A percentile compares a stretch with the other conserved stretches of the same genome.
These are phyloP conservation scores for Prochilodus magdalenae DNA, from an alignment of 2,113 vertebrate species.

Conservation along the genomic window DNA sequence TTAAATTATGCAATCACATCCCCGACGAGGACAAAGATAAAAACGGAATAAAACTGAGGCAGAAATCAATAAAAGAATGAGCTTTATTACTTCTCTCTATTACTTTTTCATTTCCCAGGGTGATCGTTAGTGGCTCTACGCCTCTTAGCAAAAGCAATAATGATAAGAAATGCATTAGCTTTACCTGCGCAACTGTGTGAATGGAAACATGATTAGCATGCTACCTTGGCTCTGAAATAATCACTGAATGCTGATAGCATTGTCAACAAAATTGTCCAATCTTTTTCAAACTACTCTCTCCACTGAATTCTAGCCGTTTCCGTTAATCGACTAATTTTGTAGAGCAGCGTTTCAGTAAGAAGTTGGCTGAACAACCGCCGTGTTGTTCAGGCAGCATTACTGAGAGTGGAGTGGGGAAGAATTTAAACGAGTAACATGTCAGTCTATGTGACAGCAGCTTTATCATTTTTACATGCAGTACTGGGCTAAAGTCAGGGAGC, in stretches of 20 bases:
- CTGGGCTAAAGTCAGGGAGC: too few relatives aligned
- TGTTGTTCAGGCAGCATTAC: conserved; percentile 39
- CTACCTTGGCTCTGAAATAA: conserved; percentile 25
- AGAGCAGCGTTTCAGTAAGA: conserved; percentile 7
- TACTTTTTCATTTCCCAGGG: conserved; percentile 19
- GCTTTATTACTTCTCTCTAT: conserved; percentile 27
- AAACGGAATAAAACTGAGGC: neutral
- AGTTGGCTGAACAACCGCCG: conserved; percentile 39
- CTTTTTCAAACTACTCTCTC: neutral
- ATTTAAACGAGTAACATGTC: too few relatives aligned
- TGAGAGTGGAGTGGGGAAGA: conserved; percentile 35
- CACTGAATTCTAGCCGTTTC: neutral
- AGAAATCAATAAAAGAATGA: conserved; percentile 19
- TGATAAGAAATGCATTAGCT: conserved; percentile 40
- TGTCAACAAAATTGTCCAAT: conserved; percentile 26
- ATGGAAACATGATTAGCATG: conserved; percentile 43
- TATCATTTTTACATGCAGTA: neutral
- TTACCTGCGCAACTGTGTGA: conserved; percentile 12
- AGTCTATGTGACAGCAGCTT: neutral
- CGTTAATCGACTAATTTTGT: neutral
- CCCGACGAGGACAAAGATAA: neutral
- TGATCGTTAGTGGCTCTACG: conserved; percentile 36
- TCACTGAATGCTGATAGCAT: conserved; percentile 27
- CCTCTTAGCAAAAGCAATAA: conserved; percentile 31
- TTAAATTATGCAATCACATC: conserved; percentile 6